A percentile compares a stretch with the other conserved stretches of the same genome.
These are phyloP conservation scores for Lerista edwardsae DNA, from an alignment of 2,797 vertebrate genomes.

Conservation along the genomic window DNA sequence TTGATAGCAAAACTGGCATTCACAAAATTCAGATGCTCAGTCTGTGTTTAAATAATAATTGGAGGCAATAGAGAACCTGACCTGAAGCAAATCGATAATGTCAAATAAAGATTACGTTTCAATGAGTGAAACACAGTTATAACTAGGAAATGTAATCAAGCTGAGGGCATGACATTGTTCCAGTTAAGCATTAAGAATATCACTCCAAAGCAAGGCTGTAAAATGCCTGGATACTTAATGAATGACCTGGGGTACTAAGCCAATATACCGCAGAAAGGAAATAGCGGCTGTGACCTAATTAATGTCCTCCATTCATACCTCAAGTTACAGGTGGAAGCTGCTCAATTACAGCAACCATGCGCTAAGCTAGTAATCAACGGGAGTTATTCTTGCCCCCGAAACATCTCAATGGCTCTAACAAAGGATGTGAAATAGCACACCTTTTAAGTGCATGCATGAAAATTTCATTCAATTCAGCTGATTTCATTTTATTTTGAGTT, in stretches of 20 bases:
- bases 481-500: not conserved
- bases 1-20: constrained; percentile 43
- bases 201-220: constrained; percentile 23
- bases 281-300: constrained; percentile 8
- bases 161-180: constrained; percentile 1
- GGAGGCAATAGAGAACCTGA: constrained; percentile 26
- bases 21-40: constrained; percentile 49
- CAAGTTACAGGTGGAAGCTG: constrained; percentile 25
- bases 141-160: constrained; percentile 51
- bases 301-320: constrained; percentile 13
- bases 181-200: constrained; percentile 28
- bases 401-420: constrained; percentile 3
- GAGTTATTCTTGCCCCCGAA: not conserved
- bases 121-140: constrained; percentile 42
- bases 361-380: constrained; percentile 23
- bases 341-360: constrained; percentile 40
- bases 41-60: constrained; percentile 48
- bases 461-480: not conserved
- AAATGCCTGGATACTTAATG: constrained; percentile 42
- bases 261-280: constrained; percentile 30
- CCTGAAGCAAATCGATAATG: constrained; percentile 44
- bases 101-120: constrained; percentile 46
- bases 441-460: not conserved
- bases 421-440: not conserved
- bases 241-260: constrained; percentile 42